Percentiles rank a stretch among this genome's conserved stretches.
Evolutionary conservation across 1,140 invertebrate genomes (phyloP).

Genomic region (Whitmania pigra): DNA sequence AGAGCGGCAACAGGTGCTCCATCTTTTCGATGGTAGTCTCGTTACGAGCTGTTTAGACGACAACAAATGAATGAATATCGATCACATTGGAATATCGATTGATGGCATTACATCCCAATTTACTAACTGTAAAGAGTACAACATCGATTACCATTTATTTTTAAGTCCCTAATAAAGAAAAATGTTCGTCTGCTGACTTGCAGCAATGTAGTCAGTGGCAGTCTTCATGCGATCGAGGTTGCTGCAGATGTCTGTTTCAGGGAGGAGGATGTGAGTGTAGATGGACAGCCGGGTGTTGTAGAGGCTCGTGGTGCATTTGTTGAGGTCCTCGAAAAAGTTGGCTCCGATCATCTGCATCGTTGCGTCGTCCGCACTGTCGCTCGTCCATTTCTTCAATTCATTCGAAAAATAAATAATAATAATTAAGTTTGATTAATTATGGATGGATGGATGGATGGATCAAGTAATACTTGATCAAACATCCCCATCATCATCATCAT

Average conservation of each 20-base stretch:
- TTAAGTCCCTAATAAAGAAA: neutral
- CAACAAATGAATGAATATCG: neutral
- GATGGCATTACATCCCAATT: no score
- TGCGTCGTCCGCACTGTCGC: neutral
- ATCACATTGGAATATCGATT: no score
- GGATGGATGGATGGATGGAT: neutral
- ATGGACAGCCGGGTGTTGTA: slow-evolving; percentile 37
- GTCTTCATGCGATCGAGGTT: slow-evolving; percentile 34
- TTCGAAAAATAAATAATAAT: neutral
- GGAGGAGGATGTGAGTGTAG: slow-evolving; percentile 39
- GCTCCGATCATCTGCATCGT: slow-evolving; percentile 19
- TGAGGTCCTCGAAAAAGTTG: slow-evolving; percentile 41
- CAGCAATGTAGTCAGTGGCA: slow-evolving; percentile 38
- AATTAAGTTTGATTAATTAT: neutral
- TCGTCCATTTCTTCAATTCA: slow-evolving; percentile 6
- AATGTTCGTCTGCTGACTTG: slow-evolving; percentile 25
- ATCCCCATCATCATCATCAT: neutral
- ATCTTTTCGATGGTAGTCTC: slow-evolving; percentile 37
- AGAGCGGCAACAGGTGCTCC: slow-evolving; percentile 35
- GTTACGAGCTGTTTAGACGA: slow-evolving; percentile 31
- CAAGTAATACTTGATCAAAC: no score
- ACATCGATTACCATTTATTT: no score
- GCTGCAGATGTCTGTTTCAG: slow-evolving; percentile 34
- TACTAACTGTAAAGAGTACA: no score
- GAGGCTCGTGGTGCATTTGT: slow-evolving; percentile 39